Evolutionary conservation across 1,140 invertebrate genomes (phyloP), one percentile per base, ranked within the genome.

Genomic region (Drosophila miranda): DNA sequence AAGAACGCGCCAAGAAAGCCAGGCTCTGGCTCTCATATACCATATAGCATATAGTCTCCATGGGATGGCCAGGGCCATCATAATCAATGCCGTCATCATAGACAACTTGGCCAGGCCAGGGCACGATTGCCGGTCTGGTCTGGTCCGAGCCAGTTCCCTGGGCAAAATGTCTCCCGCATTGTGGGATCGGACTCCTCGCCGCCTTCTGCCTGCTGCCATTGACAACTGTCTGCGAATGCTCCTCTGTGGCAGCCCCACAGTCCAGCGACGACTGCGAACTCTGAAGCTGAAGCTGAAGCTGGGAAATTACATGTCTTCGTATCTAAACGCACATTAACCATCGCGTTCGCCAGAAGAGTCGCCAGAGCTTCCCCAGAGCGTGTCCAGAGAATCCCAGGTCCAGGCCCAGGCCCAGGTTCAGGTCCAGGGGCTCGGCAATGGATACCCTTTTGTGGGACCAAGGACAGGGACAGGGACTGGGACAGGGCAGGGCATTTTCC

Each of bases 311-410:
- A 84, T 70, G 80, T 84, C 81, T 84, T 84, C 72, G 73, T 84
- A 84, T 84, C 80, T 84, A 84, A 84, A 84, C 80, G 80, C 73
- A 86, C 80, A 86, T 84, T 86, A 86, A 84, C 80, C 81, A 84
- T 84, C 81, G 81, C 81, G 70, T 83, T 83, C 66, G 44, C 58
- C 53, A 78, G 52, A 38, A 38, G 34, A 38, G 34, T 38, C 34
- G 34, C 34, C 34, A 38, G 34, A 38, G 34, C 34, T 34, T 43
- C 46, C 45, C 46, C 56, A 23, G 23, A 55, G 41, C 14, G 21
- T 43, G 55, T 19, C 5, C 23, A 21, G 46, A 38, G 14, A 23
- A 2, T 41, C 55, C 21, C 16, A 44, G 28, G 23, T 23, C 23
- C 23, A 23, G 62, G 21, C 9, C 8, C 34, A 34, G 9, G 3